phyloP scores from a whole-genome alignment of 2,797 vertebrate species.

The Amblyopsis hoosieri region DNA sequence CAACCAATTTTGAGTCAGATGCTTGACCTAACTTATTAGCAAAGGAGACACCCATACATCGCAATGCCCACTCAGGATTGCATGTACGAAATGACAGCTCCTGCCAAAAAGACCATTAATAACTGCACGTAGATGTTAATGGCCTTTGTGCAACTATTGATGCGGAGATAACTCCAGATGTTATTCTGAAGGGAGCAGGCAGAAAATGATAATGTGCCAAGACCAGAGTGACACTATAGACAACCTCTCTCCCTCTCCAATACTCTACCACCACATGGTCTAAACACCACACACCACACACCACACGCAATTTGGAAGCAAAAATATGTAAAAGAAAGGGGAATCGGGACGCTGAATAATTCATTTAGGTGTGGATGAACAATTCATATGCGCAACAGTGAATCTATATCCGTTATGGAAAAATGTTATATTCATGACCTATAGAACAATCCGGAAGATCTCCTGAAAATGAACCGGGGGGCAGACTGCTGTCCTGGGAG shows the following conservation, averaged over 20 bases:
- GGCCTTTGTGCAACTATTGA: constrained; percentile 37
- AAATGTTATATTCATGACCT: constrained; percentile 47
- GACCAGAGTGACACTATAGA: constrained; percentile 38
- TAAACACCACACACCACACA: constrained; percentile 12
- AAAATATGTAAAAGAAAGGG: constrained; percentile 44
- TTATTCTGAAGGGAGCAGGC: constrained; percentile 39
- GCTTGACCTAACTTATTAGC: constrained; percentile 54
- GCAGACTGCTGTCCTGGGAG: constrained; percentile 37
- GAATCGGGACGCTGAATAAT: constrained; percentile 62
- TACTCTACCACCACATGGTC: not conserved
- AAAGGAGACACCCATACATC: constrained; percentile 48
- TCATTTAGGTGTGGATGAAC: constrained; percentile 59
- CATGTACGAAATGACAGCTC: constrained; percentile 50
- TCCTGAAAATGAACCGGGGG: constrained; percentile 40
- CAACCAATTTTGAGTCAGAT: constrained; percentile 42
- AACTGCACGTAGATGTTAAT: constrained; percentile 60
- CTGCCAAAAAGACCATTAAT: constrained; percentile 78
- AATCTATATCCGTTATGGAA: constrained; percentile 66
- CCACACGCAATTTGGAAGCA: constrained; percentile 44
- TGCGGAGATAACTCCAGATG: constrained; percentile 55
- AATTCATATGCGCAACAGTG: constrained; percentile 63
- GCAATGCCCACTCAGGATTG: constrained; percentile 42
- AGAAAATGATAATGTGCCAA: constrained; percentile 41
- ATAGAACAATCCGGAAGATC: constrained; percentile 35
- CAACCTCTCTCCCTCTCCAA: constrained; percentile 14